Base-by-base conservation (phyloP, 2,888 invertebrate species). In the Mimas tiliae region DNA sequence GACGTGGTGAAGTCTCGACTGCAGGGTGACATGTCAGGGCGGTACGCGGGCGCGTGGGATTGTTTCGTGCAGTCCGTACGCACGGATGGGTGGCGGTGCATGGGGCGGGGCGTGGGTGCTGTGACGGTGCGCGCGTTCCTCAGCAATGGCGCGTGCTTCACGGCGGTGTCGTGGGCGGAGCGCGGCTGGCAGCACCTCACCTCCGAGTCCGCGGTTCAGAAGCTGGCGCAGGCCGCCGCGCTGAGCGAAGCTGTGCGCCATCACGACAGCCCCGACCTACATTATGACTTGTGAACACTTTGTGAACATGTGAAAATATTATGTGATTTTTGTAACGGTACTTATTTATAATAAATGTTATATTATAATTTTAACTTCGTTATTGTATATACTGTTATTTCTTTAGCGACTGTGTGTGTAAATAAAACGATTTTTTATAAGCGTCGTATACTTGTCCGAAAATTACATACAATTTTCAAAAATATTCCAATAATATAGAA, bases 81-180 rank as follows among this genome's bases (percentile, higher is more conserved):
- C 42, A 75, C 89, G 0, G 97, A 97, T 73, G 98, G 98, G 0
- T 91, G 95, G 79, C 82, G 89, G 0, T 96, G 96, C 73, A 95
- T 98, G 83, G 94, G 95, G 62, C 94, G 96, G 21, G 98, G 98
- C 0, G 82, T 98, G 0, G 94, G 95, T 21, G 96, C 98, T 0
- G 97, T 98, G 0, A 88, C 98, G 51, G 81, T 98, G 62, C 95
- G 99, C 53, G 98, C 99, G 0, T 98, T 99, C 87, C 97, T 98
- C 0, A 97, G 97, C 70, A 99, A 99, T 85, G 99, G 98, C 0
- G 98, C 97, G 6, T 98, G 98, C 68, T 98, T 99, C 85, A 95
- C 97, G 45, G 97, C 97, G 0, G 98, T 98, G 65, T 96, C 96
- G 33, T 97, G 96, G 96, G 95, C 96, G 1, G 95, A 97, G 85